These are phyloP conservation scores for Channallabes apus DNA, from an alignment of 2,797 vertebrate genomes.

Conservation along the genomic window DNA sequence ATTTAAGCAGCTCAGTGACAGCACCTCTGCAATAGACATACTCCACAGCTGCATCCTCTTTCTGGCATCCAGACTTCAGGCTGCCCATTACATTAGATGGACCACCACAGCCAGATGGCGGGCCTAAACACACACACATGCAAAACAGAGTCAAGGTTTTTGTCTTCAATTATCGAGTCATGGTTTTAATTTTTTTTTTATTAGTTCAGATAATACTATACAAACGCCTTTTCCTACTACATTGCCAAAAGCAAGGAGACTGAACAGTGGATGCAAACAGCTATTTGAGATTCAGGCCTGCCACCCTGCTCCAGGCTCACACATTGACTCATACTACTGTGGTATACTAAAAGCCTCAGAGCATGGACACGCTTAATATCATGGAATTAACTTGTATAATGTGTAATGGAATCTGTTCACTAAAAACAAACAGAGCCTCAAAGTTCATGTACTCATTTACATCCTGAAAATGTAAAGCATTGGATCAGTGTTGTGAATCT, in stretches of 20 bases:
- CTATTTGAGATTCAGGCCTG: background rate
- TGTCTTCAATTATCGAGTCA: background rate
- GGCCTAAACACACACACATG: slow-evolving; percentile 17
- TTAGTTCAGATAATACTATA: background rate
- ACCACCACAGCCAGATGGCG: slow-evolving; percentile 17
- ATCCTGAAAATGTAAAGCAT: too few relatives aligned
- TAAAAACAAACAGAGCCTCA: too few relatives aligned
- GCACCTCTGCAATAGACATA: slow-evolving; percentile 84
- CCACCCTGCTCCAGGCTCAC: background rate
- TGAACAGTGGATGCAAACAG: background rate
- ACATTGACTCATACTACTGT: background rate
- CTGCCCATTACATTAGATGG: slow-evolving; percentile 42
- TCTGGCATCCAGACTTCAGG: slow-evolving; percentile 13
- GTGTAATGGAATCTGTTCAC: too few relatives aligned
- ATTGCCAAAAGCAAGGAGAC: background rate
- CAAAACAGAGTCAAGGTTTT: background rate
- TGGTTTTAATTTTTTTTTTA: background rate
- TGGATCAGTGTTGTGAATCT: too few relatives aligned
- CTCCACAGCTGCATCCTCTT: slow-evolving; percentile 69
- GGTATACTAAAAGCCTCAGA: too few relatives aligned
- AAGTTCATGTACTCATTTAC: too few relatives aligned
- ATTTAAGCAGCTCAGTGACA: slow-evolving; percentile 85
- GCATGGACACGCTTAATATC: too few relatives aligned
- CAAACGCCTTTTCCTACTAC: background rate
- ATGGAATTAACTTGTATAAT: too few relatives aligned